Evolutionary conservation across 2,888 invertebrate species (phyloP), one percentile per base, ranked within the genome.

Genomic region (Cephonodes hylas): DNA sequence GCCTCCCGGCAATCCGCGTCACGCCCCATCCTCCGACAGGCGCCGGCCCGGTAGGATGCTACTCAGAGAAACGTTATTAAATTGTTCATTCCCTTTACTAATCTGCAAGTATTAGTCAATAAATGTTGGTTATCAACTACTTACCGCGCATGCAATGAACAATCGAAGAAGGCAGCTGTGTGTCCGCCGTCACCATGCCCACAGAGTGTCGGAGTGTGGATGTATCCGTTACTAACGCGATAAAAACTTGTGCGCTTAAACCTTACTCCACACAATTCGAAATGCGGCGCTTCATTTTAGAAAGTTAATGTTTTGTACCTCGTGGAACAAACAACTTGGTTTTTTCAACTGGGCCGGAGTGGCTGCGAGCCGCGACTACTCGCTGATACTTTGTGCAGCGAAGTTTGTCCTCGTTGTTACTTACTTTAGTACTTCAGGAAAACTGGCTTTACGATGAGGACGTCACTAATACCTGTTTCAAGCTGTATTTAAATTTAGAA

Each of bases 11-110:
- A 3, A 3, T 1, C 27, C 48, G 4, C n/a, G 7, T 27, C 27
- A 0, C 48, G 0, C 18, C 18, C 4, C 31, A 2, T 18, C 18
- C 27, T 3, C 45, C 22, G 18, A 27, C 4, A 27, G 15, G 27
- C 48, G 4, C 25, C 31, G 18, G 18, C 31, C 53, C n/a, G n/a
- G 18, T 31, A 31, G 31, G 53, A 53, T 48, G 7, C 3, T 53
- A 53, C 27, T 31, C 53, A 53, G 31, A 53, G 53, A 53, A 53
- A 53, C 53, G 18, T 53, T 53, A 53, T 53, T 53, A 53, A 18
- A 18, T 53, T 53, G 31, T 53, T 53, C 31, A 53, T 53, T 53
- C 53, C 18, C 53, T 53, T 4, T 31, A 31, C 18, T 53, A 18
- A 7, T n/a, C n/a, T n/a, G 3, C 31, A 10, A 10, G 8, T 5